Conservation (phyloP, 2,113 vertebrate genomes). For the Salvelinus alpinus region DNA sequence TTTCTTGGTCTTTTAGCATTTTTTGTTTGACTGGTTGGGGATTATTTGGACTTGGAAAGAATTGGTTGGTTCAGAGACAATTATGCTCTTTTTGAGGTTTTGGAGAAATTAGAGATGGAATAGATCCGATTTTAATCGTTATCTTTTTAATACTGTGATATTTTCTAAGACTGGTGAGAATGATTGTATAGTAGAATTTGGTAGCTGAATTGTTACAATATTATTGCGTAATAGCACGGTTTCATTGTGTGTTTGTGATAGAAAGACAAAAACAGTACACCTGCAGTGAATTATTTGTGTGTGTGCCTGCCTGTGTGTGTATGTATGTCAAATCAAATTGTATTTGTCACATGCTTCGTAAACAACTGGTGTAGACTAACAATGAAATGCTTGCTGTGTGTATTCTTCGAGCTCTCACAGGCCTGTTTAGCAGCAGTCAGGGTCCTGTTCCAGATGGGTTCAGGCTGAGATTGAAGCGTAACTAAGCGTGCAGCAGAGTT, state of each 20-base stretch:
- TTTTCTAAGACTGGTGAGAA: too few species aligned
- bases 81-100: too few species aligned
- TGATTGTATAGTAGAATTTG: background rate
- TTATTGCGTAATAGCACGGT: background rate
- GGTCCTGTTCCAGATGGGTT: constrained; percentile 18
- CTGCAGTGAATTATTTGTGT: too few species aligned
- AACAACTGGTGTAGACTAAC: too few species aligned
- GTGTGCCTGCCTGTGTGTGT: background rate
- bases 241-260: too few species aligned
- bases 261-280: too few species aligned
- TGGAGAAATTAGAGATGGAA: background rate
- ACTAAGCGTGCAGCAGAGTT: constrained; percentile 56
- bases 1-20: background rate
- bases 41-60: background rate
- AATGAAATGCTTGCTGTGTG: background rate
- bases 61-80: too few species aligned
- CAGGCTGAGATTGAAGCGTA: constrained; percentile 49
- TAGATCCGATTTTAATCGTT: background rate
- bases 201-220: background rate
- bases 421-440: constrained; percentile 29
- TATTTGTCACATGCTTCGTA: background rate
- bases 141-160: background rate
- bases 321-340: background rate
- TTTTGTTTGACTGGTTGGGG: background rate
- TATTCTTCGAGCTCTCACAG: background rate